Percentiles rank a stretch among this genome's conserved stretches.
phyloP scores from a whole-genome alignment of 2,888 invertebrate species.

The Meloe dianella region DNA sequence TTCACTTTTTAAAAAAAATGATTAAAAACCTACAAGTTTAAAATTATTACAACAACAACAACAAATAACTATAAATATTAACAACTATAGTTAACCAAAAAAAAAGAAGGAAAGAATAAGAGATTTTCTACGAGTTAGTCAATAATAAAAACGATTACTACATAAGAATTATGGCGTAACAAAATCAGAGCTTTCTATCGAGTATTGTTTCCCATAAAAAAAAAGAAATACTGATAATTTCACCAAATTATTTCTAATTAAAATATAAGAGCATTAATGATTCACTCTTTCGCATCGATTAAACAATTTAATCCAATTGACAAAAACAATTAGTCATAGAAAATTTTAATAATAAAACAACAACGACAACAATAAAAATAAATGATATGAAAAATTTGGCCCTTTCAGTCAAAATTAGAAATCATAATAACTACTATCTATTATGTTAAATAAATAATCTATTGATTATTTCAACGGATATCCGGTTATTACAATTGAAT shows the following conservation, averaged over 20 bases:
- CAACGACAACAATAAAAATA: too few species aligned
- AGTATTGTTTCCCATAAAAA: too few species aligned
- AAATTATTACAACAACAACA: not conserved
- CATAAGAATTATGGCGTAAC: not conserved
- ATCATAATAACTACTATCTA: not conserved
- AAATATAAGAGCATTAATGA: not conserved
- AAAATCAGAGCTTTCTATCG: conserved; percentile 6
- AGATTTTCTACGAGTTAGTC: not conserved
- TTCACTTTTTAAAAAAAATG: not conserved
- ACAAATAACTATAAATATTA: not conserved
- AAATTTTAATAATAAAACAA: not conserved
- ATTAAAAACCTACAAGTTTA: not conserved
- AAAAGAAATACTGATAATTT: too few species aligned
- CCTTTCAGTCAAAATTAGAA: not conserved
- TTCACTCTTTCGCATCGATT: too few species aligned
- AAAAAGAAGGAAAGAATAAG: not conserved
- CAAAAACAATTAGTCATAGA: not conserved
- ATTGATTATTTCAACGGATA: not conserved
- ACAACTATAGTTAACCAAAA: not conserved
- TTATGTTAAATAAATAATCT: too few species aligned
- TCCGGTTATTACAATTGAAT: not conserved
- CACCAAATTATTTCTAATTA: not conserved
- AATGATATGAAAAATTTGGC: not conserved
- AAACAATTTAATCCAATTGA: conserved; percentile 2
- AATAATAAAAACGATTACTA: not conserved